phyloP scores from a whole-genome alignment of 2,797 vertebrate species.

The Vireo griseus region DNA sequence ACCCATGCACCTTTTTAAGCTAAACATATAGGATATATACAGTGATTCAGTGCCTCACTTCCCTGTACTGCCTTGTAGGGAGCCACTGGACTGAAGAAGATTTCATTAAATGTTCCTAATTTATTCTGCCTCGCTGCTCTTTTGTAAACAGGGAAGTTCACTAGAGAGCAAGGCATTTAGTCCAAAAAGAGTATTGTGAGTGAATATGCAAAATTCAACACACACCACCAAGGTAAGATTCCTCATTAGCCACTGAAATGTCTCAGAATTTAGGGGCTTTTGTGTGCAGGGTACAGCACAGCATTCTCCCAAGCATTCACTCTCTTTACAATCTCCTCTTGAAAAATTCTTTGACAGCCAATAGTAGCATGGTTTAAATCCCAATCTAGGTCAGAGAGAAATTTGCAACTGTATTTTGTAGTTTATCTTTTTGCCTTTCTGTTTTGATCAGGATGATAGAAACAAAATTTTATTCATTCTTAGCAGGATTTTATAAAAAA shows the following conservation, averaged over 20 bases:
- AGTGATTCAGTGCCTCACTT: neutral
- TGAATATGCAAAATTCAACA: neutral
- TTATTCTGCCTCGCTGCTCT: conserved; percentile 8
- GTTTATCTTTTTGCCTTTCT: neutral
- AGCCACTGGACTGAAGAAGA: neutral
- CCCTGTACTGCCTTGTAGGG: neutral
- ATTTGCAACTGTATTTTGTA: conserved; percentile 3
- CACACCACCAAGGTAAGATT: neutral
- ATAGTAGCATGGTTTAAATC: conserved; percentile 33
- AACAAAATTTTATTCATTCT: neutral
- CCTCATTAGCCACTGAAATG: neutral
- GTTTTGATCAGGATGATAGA: neutral
- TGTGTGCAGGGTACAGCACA: neutral
- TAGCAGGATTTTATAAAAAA: neutral
- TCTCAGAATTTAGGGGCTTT: neutral
- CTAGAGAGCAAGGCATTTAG: conserved; percentile 19
- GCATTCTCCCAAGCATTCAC: neutral
- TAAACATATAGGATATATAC: neutral
- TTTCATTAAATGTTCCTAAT: conserved; percentile 33
- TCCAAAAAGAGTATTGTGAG: neutral
- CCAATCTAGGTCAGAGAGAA: conserved; percentile 50
- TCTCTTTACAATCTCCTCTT: neutral
- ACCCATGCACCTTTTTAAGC: neutral
- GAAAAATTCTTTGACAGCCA: conserved; percentile 10
- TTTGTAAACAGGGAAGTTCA: conserved; percentile 9